Percentiles rank a stretch among this genome's conserved stretches.
phyloP scores from a whole-genome alignment of 2,888 invertebrate species.

The Neuroscelio doddi region DNA sequence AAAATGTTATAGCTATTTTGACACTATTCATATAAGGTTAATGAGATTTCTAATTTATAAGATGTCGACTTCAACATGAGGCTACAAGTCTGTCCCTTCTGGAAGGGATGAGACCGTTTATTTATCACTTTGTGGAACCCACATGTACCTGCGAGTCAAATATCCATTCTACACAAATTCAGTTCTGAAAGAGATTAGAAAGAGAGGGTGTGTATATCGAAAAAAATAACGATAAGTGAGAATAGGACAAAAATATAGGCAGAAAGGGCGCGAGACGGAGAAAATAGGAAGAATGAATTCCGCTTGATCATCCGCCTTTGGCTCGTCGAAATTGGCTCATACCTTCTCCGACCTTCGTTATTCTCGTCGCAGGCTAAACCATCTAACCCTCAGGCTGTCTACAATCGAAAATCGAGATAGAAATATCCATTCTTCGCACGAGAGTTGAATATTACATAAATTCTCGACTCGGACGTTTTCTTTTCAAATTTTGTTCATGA shows the following conservation, averaged over 20 bases:
- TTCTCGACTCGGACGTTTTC: conserved; percentile 2
- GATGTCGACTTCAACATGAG: background rate
- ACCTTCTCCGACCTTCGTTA: conserved; percentile 23
- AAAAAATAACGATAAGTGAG: background rate
- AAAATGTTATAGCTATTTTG: background rate
- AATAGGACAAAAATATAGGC: background rate
- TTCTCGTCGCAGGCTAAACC: conserved; percentile 10
- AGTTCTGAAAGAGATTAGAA: background rate
- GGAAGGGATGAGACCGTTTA: background rate
- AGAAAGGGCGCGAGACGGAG: conserved; percentile 1
- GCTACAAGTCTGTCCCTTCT: background rate
- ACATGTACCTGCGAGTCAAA: conserved; percentile 7
- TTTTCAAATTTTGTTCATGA: background rate
- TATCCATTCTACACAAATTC: background rate
- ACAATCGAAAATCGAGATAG: conserved; percentile 21
- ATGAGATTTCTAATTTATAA: conserved; percentile 1
- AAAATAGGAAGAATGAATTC: conserved; percentile 18
- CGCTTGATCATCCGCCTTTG: conserved; percentile 29
- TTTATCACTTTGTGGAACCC: background rate
- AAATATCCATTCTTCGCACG: conserved; percentile 20
- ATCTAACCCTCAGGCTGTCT: conserved; percentile 23
- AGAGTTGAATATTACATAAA: conserved; percentile 9
- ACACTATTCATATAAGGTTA: background rate
- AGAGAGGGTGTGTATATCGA: background rate
- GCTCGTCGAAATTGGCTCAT: conserved; percentile 24